Evolutionary conservation across 1,140 invertebrate species (phyloP), one percentile per base, ranked within the genome.

Genomic region (Drosophila santomea): DNA sequence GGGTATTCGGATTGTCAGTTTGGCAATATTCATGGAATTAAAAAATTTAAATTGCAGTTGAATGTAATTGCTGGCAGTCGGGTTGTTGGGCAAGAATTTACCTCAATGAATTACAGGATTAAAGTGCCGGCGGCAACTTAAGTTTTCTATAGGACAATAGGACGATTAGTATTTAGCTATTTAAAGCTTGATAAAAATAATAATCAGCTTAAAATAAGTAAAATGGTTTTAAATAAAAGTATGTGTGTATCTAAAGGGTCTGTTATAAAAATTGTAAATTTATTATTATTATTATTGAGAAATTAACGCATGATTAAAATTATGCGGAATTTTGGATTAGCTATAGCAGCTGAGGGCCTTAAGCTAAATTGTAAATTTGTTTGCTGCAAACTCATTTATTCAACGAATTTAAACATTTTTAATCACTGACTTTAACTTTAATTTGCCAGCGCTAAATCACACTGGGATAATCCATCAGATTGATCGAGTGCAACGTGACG

Each of bases 401-500:
- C 1, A 20, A 20, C 1, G 2, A 20, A 20, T 20, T 20, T 5
- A 25, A 25, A 4, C 25, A 25, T 15, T 58, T 3, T 17, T n/a
- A 36, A 36, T 12, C 32, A 1, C 8, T 32, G 6, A 32, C 28
- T 38, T 38, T 38, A 38, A 12, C 11, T 5, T 39, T 39, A 14
- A 39, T 39, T 14, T 14, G 4, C 38, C 25, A 1, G 32, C 32
- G 28, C 20, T 15, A 20, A 32, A 10, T 32, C 32, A 32, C 8
- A 32, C 8, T 32, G 14, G 45, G n/a, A 28, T 47, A 63, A 47
- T 15, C 36, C 17, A 63, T 45, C 60, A 23, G 48, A 68, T 58
- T 72, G 64, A 58, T 56, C 47, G 66, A 20, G 68, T 36, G 44
- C 52, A 72, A 71, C 44, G 45, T 71, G 64, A 58, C 68, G 66